These are phyloP conservation scores for Galerucella nymphaeae DNA, from an alignment of 2,888 invertebrate genomes.

Conservation along the genomic window DNA sequence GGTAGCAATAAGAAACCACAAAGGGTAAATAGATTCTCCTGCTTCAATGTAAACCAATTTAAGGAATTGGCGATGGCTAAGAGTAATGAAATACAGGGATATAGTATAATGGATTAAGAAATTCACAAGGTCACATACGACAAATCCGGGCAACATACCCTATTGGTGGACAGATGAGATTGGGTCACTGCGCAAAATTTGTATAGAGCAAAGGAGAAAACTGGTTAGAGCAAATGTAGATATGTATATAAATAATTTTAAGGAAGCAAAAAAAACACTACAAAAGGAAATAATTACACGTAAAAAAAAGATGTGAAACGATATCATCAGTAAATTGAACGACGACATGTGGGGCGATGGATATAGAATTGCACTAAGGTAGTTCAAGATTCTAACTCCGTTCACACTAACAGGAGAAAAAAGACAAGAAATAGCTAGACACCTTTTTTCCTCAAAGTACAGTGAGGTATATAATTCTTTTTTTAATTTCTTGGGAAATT, in stretches of 20 bases:
- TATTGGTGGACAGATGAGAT: not conserved
- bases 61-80: not conserved
- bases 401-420: not conserved
- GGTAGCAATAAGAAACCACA: too few species aligned
- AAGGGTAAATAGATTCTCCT: too few species aligned
- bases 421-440: too few species aligned
- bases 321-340: too few species aligned
- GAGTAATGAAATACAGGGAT: not conserved
- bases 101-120: not conserved
- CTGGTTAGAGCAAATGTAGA: not conserved
- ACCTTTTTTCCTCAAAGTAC: too few species aligned
- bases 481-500: too few species aligned
- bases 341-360: not conserved
- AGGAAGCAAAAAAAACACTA: not conserved
- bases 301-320: not conserved
- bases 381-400: not conserved
- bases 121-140: too few species aligned
- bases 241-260: not conserved
- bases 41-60: constrained; percentile 1
- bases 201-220: not conserved
- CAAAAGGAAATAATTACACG: not conserved
- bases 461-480: too few species aligned
- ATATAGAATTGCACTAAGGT: not conserved
- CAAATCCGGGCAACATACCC: not conserved
- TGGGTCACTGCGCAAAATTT: not conserved